A percentile compares a stretch with the other conserved stretches of the same genome.
Conservation (phyloP, 2,113 vertebrate genomes). For the Tamias sibiricus region DNA sequence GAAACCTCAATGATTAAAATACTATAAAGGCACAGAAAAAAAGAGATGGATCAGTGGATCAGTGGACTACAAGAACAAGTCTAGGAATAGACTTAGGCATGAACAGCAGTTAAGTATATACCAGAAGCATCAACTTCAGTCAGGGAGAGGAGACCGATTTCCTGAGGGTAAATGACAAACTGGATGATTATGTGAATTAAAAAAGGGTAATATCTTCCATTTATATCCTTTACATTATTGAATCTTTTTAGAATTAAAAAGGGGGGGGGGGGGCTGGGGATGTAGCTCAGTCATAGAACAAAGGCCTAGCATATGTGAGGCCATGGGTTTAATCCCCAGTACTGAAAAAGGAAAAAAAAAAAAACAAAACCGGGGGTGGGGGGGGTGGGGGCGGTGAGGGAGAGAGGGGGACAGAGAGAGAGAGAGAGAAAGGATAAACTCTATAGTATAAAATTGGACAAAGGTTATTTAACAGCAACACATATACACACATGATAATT, state of each 20-base stretch:
- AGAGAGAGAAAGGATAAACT: neutral
- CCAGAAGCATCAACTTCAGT: neutral
- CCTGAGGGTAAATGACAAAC: conserved; percentile 5
- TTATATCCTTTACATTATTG: neutral
- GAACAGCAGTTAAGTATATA: neutral
- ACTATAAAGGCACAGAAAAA: neutral
- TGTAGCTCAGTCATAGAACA: too few relatives aligned
- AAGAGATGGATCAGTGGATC: neutral
- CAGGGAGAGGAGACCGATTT: neutral
- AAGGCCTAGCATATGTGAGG: too few relatives aligned
- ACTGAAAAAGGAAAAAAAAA: too few relatives aligned
- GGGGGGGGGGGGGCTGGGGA: too few relatives aligned
- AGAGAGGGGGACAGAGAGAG: too few relatives aligned
- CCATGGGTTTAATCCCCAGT: too few relatives aligned
- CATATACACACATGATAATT: neutral
- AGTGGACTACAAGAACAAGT: neutral
- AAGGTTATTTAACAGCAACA: conserved; percentile 37
- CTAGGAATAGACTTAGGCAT: neutral
- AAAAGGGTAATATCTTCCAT: neutral
- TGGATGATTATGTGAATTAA: neutral
- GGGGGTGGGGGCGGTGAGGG: too few relatives aligned
- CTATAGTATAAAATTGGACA: conserved; percentile 2
- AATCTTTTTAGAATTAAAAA: conserved; percentile 56
- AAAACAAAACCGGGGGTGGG: too few relatives aligned
- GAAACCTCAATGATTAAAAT: conserved; percentile 16